Conservation (phyloP, 2,888 invertebrate genomes). For the Mimachlamys varia region DNA sequence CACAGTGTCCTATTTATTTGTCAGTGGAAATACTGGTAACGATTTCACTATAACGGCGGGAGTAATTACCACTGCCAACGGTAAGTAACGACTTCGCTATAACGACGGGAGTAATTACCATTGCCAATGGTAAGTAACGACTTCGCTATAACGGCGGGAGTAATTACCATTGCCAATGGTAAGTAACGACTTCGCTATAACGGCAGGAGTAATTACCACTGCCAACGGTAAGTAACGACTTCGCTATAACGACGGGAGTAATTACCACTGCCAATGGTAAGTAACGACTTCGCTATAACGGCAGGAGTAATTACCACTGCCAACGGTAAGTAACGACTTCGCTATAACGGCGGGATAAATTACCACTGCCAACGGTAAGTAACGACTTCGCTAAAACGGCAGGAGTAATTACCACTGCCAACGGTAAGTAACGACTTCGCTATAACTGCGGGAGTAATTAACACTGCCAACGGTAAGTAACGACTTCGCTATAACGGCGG, state of each 20-base stretch:
- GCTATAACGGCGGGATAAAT: too few species aligned
- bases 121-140: neutral
- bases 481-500: too few species aligned
- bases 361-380: too few species aligned
- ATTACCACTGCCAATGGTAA: too few species aligned
- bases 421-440: conserved; percentile 29
- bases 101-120: neutral
- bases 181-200: too few species aligned
- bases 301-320: neutral
- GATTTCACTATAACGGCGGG: conserved; percentile 24
- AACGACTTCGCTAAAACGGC: too few species aligned
- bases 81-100: neutral
- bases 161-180: too few species aligned
- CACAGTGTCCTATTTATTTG: neutral
- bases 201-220: neutral
- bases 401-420: neutral
- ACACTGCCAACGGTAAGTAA: too few species aligned
- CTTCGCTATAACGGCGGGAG: neutral
- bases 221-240: conserved; percentile 13
- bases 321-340: conserved; percentile 32
- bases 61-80: neutral
- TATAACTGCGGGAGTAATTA: too few species aligned
- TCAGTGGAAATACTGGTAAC: conserved; percentile 37
- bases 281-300: too few species aligned
- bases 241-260: neutral